Evolutionary conservation across 2,888 invertebrate species (phyloP), one percentile per base, ranked within the genome.

Genomic region (Lasioglossum malachurum): DNA sequence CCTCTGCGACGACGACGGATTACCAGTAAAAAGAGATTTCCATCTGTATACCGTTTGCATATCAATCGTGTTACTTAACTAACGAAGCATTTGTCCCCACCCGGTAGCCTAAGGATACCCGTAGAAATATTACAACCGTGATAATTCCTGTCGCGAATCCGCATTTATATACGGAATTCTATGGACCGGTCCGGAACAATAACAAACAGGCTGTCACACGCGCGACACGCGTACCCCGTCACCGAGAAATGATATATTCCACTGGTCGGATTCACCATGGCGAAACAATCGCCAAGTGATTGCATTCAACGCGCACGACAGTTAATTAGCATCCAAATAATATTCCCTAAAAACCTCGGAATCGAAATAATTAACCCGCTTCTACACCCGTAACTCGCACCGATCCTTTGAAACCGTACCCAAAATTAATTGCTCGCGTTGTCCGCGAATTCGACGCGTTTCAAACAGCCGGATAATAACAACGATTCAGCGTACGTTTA

Each of bases 261-360:
- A 4, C n/a, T 4, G 23, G 41, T 14, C 38, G n/a, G 71, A 35
- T 35, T 16, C 71, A 23, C 71, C 5, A 0, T 12, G 5, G 38
- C 38, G 23, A 38, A 41, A 71, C 71, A 71, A 71, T 38, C n/a
- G 71, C 41, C 71, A n/a, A 41, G n/a, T 71, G 71, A 71, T 71
- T 71, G 71, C 71, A 71, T 71, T 71, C 38, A 71, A 71, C 4
- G 19, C n/a, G n/a, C 38, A 4, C 71, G 10, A 23, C 19, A 23
- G 71, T 71, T 71, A 71, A 71, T 71, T 71, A n/a, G 1, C 69
- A 12, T n/a, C 38, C n/a, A 23, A 71, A 41, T 41, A 71, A 41
- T 41, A 71, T 71, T 41, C n/a, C n/a, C 23, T 41, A 69, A 41
- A 41, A 69, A 69, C 23, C n/a, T 2, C 38, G 23, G 14, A 71